phyloP scores from a whole-genome alignment of 2,888 invertebrate species.

The Anoncus sp. region DNA sequence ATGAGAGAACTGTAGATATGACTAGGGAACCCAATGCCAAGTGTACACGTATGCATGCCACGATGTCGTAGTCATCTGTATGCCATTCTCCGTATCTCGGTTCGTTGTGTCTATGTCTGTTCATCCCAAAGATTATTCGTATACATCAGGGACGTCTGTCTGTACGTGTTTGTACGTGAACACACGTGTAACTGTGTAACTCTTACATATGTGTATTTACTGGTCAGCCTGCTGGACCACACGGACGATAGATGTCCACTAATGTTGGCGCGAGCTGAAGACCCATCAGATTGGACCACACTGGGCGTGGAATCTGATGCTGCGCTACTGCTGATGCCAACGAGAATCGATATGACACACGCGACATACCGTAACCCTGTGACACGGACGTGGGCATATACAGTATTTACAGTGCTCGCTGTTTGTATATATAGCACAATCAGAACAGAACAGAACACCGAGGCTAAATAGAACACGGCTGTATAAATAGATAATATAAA shows the following conservation, averaged over 20 bases:
- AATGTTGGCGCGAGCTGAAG: constrained; percentile 32
- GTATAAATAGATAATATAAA: background rate
- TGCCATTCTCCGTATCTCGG: constrained; percentile 5
- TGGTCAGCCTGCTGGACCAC: constrained; percentile 43
- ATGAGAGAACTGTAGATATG: constrained; percentile 21
- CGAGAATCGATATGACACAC: constrained; percentile 50
- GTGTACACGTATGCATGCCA: constrained; percentile 24
- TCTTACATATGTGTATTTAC: constrained; percentile 34
- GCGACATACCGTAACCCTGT: constrained; percentile 29
- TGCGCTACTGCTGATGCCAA: constrained; percentile 53
- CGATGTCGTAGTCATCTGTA: constrained; percentile 21
- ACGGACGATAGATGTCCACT: constrained; percentile 33
- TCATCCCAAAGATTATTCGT: constrained; percentile 14
- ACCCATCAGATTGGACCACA: constrained; percentile 36
- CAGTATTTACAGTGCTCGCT: constrained; percentile 2
- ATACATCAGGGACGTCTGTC: constrained; percentile 15
- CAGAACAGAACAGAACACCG: background rate
- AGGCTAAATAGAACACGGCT: background rate
- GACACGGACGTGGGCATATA: constrained; percentile 40
- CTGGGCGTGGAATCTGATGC: constrained; percentile 27
- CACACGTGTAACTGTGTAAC: constrained; percentile 31
- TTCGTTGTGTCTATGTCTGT: constrained; percentile 4
- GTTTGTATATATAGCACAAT: background rate
- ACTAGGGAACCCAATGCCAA: constrained; percentile 38
- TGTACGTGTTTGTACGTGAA: constrained; percentile 9